These are phyloP conservation scores for Neodon shergylaensis DNA, from an alignment of 2,113 vertebrate species.

Conservation along the genomic window DNA sequence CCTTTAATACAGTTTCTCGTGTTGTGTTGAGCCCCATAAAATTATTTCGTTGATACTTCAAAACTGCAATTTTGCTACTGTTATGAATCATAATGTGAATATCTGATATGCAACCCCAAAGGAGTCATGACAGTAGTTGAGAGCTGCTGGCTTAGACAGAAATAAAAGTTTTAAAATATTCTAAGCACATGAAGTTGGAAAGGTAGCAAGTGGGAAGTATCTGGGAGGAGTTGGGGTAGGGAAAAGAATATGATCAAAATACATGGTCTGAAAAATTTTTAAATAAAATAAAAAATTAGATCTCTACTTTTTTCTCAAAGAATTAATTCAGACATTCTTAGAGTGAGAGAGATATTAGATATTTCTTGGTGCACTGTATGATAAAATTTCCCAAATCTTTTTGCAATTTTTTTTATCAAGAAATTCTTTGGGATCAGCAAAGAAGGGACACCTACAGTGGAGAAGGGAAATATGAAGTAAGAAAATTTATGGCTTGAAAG, in stretches of 20 bases:
- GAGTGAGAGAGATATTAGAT: neutral
- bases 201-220: neutral
- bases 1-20: neutral
- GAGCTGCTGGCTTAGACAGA: neutral
- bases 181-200: no score
- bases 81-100: neutral
- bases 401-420: neutral
- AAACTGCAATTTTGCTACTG: neutral
- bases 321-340: conserved; percentile 20
- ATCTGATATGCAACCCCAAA: neutral
- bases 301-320: neutral
- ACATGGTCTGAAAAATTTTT: neutral
- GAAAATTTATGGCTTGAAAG: neutral
- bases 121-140: neutral
- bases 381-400: neutral
- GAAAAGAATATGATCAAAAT: neutral
- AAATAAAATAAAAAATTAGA: neutral
- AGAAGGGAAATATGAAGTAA: neutral
- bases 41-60: neutral
- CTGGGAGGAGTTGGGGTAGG: neutral
- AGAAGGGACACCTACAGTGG: neutral
- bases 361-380: neutral
- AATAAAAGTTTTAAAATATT: conserved; percentile 7
- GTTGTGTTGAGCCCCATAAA: neutral
- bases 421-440: neutral